Conservation (phyloP, 1,140 invertebrate genomes). For the Drosophila sulfurigaster region DNA sequence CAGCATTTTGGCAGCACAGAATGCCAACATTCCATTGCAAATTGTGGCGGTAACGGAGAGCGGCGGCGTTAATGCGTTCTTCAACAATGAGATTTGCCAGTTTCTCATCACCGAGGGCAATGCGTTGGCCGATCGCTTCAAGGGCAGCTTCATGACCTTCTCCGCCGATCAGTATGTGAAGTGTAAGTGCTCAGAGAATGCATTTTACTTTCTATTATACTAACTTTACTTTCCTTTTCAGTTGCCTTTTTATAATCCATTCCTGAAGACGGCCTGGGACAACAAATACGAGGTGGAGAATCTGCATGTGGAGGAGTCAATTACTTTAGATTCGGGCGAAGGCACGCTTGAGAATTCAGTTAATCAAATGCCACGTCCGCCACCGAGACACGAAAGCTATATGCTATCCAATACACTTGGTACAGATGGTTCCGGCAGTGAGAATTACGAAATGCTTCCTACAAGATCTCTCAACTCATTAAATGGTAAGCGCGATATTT, state of each 20-base stretch:
- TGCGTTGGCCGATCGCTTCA: constrained; percentile 95
- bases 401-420: constrained; percentile 83
- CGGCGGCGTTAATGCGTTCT: constrained; percentile 94
- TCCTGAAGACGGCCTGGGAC: constrained; percentile 98
- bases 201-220: constrained; percentile 12
- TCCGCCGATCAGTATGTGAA: constrained; percentile 83
- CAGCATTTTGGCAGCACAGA: constrained; percentile 96
- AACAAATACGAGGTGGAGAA: constrained; percentile 97
- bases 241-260: constrained; percentile 98
- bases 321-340: constrained; percentile 88
- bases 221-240: constrained; percentile 85
- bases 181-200: constrained; percentile 51
- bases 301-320: constrained; percentile 94
- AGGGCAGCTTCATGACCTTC: constrained; percentile 95
- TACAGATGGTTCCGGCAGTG: constrained; percentile 88
- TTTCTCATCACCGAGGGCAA: constrained; percentile 97
- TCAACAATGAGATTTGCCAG: constrained; percentile 95
- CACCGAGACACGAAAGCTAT: constrained; percentile 90
- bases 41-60: constrained; percentile 96
- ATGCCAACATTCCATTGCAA: constrained; percentile 97
- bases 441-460: constrained; percentile 93
- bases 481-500: constrained; percentile 75
- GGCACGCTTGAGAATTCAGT: constrained; percentile 89
- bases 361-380: constrained; percentile 88
- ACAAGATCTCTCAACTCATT: constrained; percentile 85